Evolutionary conservation across 2,797 vertebrate genomes (phyloP), one percentile per base, ranked within the genome.

Genomic region (Ciconia nigra): DNA sequence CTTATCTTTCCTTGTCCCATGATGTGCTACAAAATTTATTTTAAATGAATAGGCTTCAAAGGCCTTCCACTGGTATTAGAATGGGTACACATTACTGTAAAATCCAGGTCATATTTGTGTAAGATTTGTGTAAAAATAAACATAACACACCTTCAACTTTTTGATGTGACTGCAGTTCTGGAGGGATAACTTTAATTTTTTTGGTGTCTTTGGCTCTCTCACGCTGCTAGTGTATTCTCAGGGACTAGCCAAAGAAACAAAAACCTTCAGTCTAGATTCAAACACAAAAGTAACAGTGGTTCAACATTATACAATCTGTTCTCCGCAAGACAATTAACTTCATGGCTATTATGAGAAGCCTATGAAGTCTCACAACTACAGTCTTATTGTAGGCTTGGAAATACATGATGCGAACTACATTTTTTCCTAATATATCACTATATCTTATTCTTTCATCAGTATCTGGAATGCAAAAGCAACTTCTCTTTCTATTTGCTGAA

Each of bases 331-430:
- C 85, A 82, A 72, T 82, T 79, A 65, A 31, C n/a, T 49, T 89
- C 44, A 65, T 26, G 41, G 16, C 12, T 87, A 24, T 41, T 65
- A 25, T 14, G 10, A 71, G 54, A 79, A 82, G 9, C 46, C 42
- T 49, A 14, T 76, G 46, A 87, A 91, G 66, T 61, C 20, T 79
- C 49, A 87, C 17, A 61, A 15, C 12, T 29, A 15, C 33, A 37
- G 1, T 11, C 7, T 84, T n/a, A 78, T 14, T 63, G 21, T 31
- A 59, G 31, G n/a, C 10, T 73, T 74, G 24, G 63, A 90, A 84
- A 69, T 26, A 47, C 7, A 33, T 5, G 1, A 65, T 24, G 44
- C 0, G 1, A 67, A 55, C 8, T 22, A 18, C 1, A 22, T 28
- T 58, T 41, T 83, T 69, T 37, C 41, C 13, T 41, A 12, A 9